Conservation (phyloP, 2,888 invertebrate genomes). For the Morpho deidamia region DNA sequence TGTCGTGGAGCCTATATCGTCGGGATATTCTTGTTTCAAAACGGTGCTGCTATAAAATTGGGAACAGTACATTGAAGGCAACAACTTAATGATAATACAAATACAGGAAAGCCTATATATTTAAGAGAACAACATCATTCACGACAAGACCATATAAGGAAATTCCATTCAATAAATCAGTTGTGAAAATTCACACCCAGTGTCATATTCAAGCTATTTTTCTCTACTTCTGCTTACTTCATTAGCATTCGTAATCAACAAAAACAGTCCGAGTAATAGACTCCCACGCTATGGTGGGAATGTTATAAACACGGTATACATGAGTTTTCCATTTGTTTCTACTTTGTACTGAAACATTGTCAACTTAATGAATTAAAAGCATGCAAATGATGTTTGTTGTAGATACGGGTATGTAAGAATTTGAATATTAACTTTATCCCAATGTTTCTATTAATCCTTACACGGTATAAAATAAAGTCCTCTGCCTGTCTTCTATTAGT, state of each 20-base stretch:
- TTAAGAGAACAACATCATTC: too few species aligned
- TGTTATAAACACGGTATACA: constrained; percentile 1
- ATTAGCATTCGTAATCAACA: neutral
- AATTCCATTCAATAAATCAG: too few species aligned
- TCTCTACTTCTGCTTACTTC: neutral
- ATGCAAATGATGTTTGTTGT: too few species aligned
- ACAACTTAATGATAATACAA: too few species aligned
- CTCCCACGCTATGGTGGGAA: constrained; percentile 11
- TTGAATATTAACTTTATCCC: neutral
- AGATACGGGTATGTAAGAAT: neutral
- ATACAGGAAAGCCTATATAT: too few species aligned
- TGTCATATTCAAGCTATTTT: neutral
- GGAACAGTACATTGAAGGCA: too few species aligned
- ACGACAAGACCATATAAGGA: too few species aligned
- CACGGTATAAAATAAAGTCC: neutral
- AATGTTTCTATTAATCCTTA: too few species aligned
- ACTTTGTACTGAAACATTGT: neutral
- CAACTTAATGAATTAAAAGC: neutral
- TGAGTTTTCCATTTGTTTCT: constrained; percentile 7
- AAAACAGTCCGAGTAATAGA: neutral
- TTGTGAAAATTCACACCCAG: too few species aligned
- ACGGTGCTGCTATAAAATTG: too few species aligned
- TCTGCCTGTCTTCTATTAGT: neutral
- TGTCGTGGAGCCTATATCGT: too few species aligned
- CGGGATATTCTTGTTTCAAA: too few species aligned